Evolutionary conservation across 2,113 vertebrate species (phyloP).

Genomic region (Chaetura pelagica): DNA sequence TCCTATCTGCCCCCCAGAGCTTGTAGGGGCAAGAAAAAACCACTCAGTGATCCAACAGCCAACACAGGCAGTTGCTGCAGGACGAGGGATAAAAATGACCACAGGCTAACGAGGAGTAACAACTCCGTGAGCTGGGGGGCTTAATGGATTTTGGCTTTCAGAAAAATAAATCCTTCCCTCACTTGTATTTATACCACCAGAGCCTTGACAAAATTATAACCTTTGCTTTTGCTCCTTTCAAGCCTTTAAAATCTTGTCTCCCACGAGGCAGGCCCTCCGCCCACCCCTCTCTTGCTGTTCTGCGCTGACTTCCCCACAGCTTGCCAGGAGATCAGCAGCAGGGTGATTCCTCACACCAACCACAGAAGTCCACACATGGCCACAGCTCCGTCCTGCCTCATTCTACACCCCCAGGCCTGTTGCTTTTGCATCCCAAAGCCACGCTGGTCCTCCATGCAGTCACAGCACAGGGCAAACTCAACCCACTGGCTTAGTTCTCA

Average conservation of each 20-base stretch:
- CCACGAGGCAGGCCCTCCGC: accelerated
- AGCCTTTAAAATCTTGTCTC: background rate
- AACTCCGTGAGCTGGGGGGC: background rate
- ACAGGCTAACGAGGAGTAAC: background rate
- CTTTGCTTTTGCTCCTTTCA: background rate
- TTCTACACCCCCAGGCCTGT: background rate
- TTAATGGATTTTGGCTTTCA: accelerated
- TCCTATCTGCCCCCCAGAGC: background rate
- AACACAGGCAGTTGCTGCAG: background rate
- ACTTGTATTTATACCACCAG: background rate
- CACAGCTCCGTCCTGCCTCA: background rate
- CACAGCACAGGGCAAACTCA: background rate
- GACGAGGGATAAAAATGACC: background rate
- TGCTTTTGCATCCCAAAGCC: background rate
- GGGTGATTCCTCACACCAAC: background rate
- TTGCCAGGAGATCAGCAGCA: background rate
- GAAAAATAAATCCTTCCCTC: background rate
- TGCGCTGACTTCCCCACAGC: background rate
- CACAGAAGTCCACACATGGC: background rate
- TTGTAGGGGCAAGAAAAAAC: background rate
- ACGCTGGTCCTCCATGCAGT: accelerated
- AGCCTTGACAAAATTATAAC: background rate
- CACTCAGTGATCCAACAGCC: background rate
- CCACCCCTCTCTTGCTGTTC: background rate
- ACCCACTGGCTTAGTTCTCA: background rate